Evolutionary conservation across 1,140 invertebrate genomes (phyloP).

Genomic region (Teleopsis dalmanni): DNA sequence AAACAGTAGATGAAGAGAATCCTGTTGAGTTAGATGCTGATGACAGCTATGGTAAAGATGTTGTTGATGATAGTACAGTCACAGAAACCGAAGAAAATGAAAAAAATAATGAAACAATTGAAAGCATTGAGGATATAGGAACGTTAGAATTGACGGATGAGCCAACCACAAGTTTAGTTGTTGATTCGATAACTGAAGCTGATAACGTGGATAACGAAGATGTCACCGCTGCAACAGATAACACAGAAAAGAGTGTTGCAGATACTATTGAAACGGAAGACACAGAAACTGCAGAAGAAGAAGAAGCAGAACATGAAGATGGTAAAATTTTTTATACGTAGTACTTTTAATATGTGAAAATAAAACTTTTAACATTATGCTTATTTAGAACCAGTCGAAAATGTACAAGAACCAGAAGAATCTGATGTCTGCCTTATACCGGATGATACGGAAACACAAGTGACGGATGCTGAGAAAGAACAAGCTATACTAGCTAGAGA

Average conservation of each 20-base stretch:
- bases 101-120: not conserved
- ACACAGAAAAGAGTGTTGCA: constrained; percentile 8
- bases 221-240: constrained; percentile 13
- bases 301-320: constrained; percentile 26
- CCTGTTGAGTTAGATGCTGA: not conserved
- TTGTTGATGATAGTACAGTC: constrained; percentile 11
- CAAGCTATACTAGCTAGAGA: constrained; percentile 49
- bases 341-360: not conserved
- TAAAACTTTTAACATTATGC: not conserved
- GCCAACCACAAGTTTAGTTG: too few species aligned
- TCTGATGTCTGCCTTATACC: constrained; percentile 41
- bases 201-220: not conserved
- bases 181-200: too few species aligned
- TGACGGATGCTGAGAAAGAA: constrained; percentile 56
- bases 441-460: constrained; percentile 50
- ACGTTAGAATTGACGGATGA: too few species aligned
- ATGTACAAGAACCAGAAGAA: constrained; percentile 38
- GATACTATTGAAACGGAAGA: constrained; percentile 11
- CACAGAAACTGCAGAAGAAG: not conserved
- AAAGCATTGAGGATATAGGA: not conserved
- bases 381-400: constrained; percentile 29
- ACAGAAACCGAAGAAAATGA: not conserved
- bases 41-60: not conserved
- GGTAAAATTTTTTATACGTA: constrained; percentile 15
- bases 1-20: not conserved